Evolutionary conservation across 2,797 vertebrate genomes (phyloP).

Genomic region (Phoxinus dragarum): DNA sequence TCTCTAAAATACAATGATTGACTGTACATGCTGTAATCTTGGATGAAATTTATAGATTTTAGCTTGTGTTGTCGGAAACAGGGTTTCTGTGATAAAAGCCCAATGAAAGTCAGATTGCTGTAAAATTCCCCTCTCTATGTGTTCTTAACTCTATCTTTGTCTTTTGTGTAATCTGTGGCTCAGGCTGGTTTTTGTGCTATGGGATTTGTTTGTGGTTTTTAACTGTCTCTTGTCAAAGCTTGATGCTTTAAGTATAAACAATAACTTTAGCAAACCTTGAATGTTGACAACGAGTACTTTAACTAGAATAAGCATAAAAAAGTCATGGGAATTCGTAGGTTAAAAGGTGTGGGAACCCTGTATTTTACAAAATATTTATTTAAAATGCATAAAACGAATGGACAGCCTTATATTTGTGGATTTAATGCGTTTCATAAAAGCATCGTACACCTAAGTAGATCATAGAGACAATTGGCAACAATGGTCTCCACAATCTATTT

Average conservation of each 20-base stretch:
- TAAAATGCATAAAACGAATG: neutral
- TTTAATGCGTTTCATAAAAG: neutral
- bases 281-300: neutral
- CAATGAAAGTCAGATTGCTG: neutral
- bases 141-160: conserved; percentile 28
- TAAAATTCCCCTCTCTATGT: neutral
- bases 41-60: neutral
- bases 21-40: neutral
- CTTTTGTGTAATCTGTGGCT: conserved; percentile 21
- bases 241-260: neutral
- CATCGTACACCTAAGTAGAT: neutral
- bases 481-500: neutral
- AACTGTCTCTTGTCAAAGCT: conserved; percentile 3
- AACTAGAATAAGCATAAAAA: neutral
- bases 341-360: neutral
- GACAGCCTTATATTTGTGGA: neutral
- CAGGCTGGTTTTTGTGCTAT: conserved; percentile 38
- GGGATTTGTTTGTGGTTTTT: conserved; percentile 27
- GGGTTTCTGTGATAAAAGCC: neutral
- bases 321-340: neutral
- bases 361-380: neutral
- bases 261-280: neutral
- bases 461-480: neutral
- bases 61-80: neutral
- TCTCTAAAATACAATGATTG: neutral